Base-by-base conservation (phyloP, 2,113 vertebrate species). In the Petromus typicus region DNA sequence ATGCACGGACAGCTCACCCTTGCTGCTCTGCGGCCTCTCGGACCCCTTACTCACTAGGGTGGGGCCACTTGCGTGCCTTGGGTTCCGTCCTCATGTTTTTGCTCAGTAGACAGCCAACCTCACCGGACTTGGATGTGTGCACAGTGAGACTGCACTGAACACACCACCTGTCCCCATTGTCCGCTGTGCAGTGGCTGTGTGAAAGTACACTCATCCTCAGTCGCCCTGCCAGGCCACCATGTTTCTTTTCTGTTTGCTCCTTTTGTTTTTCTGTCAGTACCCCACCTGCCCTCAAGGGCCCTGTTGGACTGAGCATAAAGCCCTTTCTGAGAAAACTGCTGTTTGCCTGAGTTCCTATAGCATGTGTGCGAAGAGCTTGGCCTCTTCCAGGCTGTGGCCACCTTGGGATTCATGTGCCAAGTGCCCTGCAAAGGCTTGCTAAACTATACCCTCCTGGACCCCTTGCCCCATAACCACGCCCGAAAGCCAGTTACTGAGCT, bases 111-210 rank as follows among this genome's bases (percentile, higher is more conserved):
- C 8, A 59, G 91, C 89, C 73, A 32, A 45, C 30, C 30, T 59
- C 20, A n/a, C 59, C 78, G 20, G 18, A 27, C 25, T 56, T 17
- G 67, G 80, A 32, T 0, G 11, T 0, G 9, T 25, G 79, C 56
- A 4, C 1, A 1, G 20, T 10, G 25, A 51, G 8, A 57, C 5
- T 5, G 22, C 5, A 4, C 20, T 22, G 14, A 37, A 1, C 0
- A 3, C 2, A 5, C 30, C 76, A 14, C 37, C 64, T n/a, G 75
- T 45, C 32, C 45, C 43, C 32, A 57, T 25, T 2, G 0, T 48
- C 22, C 22, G 17, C 43, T 14, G 0, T 18, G 63, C 56, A 6
- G 43, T 2, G 13, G 61, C 37, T 48, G 2, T 12, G 40, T 12
- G 43, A 27, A 32, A 57, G n/a, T 5, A 9, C 43, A 67, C 64